These are phyloP conservation scores for Cantharis nigra DNA, from an alignment of 2,888 invertebrate species.

Conservation along the genomic window DNA sequence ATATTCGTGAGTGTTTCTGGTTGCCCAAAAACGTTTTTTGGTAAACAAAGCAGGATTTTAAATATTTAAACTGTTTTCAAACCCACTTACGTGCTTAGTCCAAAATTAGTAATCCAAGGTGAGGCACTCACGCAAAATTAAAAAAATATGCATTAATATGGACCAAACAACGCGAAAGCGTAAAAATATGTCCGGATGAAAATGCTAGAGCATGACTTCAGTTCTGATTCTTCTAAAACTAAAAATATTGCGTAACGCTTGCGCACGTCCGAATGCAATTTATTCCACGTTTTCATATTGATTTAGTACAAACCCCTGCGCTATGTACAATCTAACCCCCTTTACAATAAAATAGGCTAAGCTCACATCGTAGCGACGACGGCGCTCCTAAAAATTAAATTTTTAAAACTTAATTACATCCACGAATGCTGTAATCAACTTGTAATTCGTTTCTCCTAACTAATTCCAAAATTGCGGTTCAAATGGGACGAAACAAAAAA, in stretches of 20 bases:
- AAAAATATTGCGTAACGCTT: slow-evolving; percentile 21
- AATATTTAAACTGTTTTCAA: not conserved
- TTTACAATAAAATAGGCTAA: not conserved
- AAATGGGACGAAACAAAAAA: not conserved
- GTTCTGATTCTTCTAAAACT: slow-evolving; percentile 11
- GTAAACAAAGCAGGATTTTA: not conserved
- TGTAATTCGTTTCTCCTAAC: not conserved
- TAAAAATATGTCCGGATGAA: slow-evolving; percentile 11
- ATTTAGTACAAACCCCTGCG: slow-evolving; percentile 23
- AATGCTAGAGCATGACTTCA: slow-evolving; percentile 21
- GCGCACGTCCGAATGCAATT: slow-evolving; percentile 13
- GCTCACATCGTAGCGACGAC: slow-evolving; percentile 7
- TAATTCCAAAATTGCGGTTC: not conserved
- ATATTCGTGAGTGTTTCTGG: not conserved
- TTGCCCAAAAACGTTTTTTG: not conserved
- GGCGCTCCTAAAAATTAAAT: not conserved
- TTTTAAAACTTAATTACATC: not conserved
- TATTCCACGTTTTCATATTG: slow-evolving; percentile 21
- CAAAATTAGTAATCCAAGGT: not conserved
- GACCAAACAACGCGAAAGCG: slow-evolving; percentile 1
- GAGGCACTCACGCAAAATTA: not conserved
- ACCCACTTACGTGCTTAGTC: not conserved
- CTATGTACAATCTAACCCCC: slow-evolving; percentile 9
- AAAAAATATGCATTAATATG: not conserved
- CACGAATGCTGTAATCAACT: not conserved